These are phyloP conservation scores for Macaria notata DNA, from an alignment of 2,888 invertebrate genomes.

Conservation along the genomic window DNA sequence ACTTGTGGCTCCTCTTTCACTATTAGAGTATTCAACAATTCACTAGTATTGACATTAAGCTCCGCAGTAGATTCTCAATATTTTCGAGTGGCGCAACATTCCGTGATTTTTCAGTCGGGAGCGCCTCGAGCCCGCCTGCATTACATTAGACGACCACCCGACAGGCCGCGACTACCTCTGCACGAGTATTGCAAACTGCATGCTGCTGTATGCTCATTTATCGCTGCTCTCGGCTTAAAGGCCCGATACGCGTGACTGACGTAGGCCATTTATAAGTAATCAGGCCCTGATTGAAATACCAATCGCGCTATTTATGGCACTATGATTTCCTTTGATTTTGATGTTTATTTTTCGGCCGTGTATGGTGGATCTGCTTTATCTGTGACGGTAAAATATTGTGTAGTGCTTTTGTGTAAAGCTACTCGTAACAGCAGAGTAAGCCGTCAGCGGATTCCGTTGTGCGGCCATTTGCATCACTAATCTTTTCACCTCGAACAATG, in stretches of 20 bases:
- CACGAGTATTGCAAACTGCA: slow-evolving; percentile 46
- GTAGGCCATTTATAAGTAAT: slow-evolving; percentile 54
- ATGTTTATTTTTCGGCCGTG: slow-evolving; percentile 3
- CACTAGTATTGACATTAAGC: slow-evolving; percentile 26
- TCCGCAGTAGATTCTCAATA: slow-evolving; percentile 42
- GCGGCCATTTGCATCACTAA: slow-evolving; percentile 46
- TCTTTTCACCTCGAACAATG: slow-evolving; percentile 62
- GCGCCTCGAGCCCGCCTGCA: slow-evolving; percentile 64
- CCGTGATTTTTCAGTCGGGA: slow-evolving; percentile 71
- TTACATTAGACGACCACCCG: slow-evolving; percentile 73
- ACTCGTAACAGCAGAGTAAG: too few species aligned
- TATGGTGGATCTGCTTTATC: slow-evolving; percentile 4
- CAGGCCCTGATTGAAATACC: slow-evolving; percentile 46
- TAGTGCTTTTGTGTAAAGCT: too few species aligned
- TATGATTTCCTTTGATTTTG: slow-evolving; percentile 21
- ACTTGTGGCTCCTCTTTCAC: slow-evolving; percentile 5
- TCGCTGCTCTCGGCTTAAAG: slow-evolving; percentile 48
- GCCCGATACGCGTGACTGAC: slow-evolving; percentile 50
- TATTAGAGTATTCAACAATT: slow-evolving; percentile 2
- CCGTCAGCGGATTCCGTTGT: slow-evolving; percentile 20
- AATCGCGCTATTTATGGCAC: slow-evolving; percentile 38
- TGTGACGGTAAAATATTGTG: too few species aligned
- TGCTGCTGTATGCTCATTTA: slow-evolving; percentile 44
- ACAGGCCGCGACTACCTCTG: slow-evolving; percentile 47
- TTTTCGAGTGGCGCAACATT: slow-evolving; percentile 59